Percentiles rank a stretch among this genome's conserved stretches.
These are phyloP conservation scores for Notospermus geniculatus DNA, from an alignment of 1,140 invertebrate genomes.

Conservation along the genomic window DNA sequence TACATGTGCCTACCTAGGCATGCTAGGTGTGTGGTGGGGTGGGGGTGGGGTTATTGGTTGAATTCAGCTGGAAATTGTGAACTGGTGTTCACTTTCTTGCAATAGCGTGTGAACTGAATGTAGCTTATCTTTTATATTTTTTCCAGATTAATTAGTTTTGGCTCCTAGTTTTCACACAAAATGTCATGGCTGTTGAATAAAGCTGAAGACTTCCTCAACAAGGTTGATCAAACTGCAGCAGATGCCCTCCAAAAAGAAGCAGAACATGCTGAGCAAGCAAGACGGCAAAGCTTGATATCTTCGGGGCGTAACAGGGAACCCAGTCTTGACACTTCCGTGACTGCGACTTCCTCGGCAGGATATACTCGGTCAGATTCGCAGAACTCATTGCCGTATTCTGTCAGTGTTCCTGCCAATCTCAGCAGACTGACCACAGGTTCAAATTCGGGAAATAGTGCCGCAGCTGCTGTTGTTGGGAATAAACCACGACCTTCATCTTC, in stretches of 20 bases:
- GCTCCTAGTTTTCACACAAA: conserved; percentile 19
- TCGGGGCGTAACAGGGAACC: conserved; percentile 14
- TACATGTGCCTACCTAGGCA: no score
- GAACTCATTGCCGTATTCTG: neutral
- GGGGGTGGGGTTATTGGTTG: no score
- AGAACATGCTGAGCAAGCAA: neutral
- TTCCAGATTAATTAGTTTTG: no score
- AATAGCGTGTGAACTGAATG: no score
- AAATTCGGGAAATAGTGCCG: neutral
- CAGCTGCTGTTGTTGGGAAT: conserved; percentile 15
- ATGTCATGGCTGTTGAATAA: conserved; percentile 87
- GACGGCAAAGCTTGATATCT: conserved; percentile 5
- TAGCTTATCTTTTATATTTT: no score
- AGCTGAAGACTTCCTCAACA: conserved; percentile 79
- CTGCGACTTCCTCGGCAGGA: neutral
- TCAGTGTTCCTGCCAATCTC: neutral
- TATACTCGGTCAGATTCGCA: neutral
- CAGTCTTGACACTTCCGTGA: neutral
- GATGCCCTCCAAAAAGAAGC: conserved; percentile 59
- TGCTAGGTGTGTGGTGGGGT: no score
- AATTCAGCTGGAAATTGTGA: no score
- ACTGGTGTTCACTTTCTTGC: no score
- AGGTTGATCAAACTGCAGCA: conserved; percentile 82
- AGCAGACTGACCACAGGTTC: conserved; percentile 14
- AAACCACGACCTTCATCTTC: conserved; percentile 16